Evolutionary conservation across 1,140 invertebrate genomes (phyloP).

Genomic region (Procambarus virginalis): DNA sequence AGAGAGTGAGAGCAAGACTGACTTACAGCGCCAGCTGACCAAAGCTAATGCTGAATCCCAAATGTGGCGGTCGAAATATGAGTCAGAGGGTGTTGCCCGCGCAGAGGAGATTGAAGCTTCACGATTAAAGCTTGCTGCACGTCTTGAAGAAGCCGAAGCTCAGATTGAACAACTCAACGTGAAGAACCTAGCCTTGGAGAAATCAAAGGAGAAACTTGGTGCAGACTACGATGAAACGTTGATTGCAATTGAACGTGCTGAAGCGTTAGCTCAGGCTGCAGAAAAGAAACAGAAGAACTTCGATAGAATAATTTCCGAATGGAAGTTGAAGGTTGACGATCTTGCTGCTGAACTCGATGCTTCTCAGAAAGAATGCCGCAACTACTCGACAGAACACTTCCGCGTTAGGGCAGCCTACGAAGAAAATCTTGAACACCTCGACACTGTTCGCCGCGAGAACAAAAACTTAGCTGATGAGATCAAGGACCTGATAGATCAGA

Average conservation of each 20-base stretch:
- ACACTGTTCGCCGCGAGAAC: slow-evolving; percentile 80
- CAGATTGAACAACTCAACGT: slow-evolving; percentile 55
- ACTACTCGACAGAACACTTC: slow-evolving; percentile 61
- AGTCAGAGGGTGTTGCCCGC: slow-evolving; percentile 44
- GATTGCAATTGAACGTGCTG: slow-evolving; percentile 74
- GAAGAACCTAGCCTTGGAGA: slow-evolving; percentile 75
- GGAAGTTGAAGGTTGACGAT: slow-evolving; percentile 97
- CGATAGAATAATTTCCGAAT: slow-evolving; percentile 98
- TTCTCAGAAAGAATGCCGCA: slow-evolving; percentile 59
- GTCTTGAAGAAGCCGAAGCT: slow-evolving; percentile 47
- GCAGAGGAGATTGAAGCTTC: slow-evolving; percentile 43
- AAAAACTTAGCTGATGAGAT: slow-evolving; percentile 76
- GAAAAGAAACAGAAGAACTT: slow-evolving; percentile 73
- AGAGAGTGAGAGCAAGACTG: slow-evolving; percentile 74
- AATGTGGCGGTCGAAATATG: slow-evolving; percentile 51
- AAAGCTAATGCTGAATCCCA: slow-evolving; percentile 38
- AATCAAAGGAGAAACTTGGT: slow-evolving; percentile 77
- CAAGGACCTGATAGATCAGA: slow-evolving; percentile 61
- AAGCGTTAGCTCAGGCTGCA: slow-evolving; percentile 33
- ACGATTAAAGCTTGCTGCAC: slow-evolving; percentile 41
- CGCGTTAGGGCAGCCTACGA: slow-evolving; percentile 56
- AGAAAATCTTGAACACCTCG: slow-evolving; percentile 76
- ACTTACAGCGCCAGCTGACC: slow-evolving; percentile 74
- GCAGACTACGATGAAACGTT: slow-evolving; percentile 80
- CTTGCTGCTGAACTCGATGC: slow-evolving; percentile 74